phyloP scores from a whole-genome alignment of 2,888 invertebrate species.

The Drosophila pseudotalamancana region DNA sequence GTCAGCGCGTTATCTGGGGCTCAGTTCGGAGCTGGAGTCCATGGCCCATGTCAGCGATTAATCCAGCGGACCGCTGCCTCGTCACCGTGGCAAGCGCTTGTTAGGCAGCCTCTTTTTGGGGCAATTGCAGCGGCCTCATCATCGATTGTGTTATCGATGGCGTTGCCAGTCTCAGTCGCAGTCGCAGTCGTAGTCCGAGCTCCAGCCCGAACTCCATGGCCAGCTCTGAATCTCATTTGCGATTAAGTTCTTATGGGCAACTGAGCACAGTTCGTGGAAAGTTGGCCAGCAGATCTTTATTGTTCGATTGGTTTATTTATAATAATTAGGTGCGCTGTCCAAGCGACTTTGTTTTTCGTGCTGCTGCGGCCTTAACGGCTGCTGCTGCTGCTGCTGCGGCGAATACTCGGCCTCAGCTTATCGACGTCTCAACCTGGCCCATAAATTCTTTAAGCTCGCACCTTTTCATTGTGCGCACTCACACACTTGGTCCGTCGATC shows the following conservation, averaged over 20 bases:
- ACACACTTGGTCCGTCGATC: constrained; percentile 54
- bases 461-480: constrained; percentile 82
- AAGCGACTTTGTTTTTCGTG: constrained; percentile 54
- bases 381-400: constrained; percentile 6
- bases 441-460: constrained; percentile 83
- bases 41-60: constrained; percentile 83
- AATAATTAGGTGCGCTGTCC: constrained; percentile 83
- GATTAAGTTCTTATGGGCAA: constrained; percentile 81
- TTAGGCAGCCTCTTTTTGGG: constrained; percentile 60
- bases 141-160: constrained; percentile 82
- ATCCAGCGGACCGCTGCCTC: constrained; percentile 82
- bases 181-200: constrained; percentile 6
- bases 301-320: constrained; percentile 84
- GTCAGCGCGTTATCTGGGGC: constrained; percentile 77
- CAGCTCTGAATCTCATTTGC: constrained; percentile 71
- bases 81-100: constrained; percentile 77
- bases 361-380: constrained; percentile 3
- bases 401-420: constrained; percentile 69
- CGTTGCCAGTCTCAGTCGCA: constrained; percentile 58
- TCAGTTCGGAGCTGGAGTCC: constrained; percentile 22
- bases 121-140: constrained; percentile 64
- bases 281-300: constrained; percentile 81
- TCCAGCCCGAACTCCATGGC: constrained; percentile 1
- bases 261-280: constrained; percentile 70
- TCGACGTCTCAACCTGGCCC: constrained; percentile 72